Base-by-base conservation (phyloP, 23 tunicate species). In the Oikopleura vanhoeffeni region DNA sequence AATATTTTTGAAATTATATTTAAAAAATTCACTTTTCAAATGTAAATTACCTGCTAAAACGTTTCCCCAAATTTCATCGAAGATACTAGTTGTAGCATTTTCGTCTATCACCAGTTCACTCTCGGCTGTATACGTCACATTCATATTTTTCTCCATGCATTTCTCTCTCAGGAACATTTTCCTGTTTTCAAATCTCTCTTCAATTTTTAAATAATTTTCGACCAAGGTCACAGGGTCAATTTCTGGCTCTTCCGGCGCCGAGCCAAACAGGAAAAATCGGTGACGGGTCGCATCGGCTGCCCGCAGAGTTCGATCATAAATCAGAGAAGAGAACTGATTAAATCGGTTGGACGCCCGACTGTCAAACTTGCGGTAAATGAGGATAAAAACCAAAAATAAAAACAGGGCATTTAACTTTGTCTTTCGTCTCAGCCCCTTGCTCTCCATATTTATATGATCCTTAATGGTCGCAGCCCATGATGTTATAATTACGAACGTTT, bases 31-130 rank as follows among this genome's bases (percentile, higher is more conserved):
- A n/a, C n/a, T n/a, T n/a, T n/a, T n/a, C n/a, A n/a, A n/a, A n/a
- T n/a, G n/a, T n/a, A n/a, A n/a, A n/a, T 49, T 49, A 49, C 64
- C 64, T 49, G 64, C 64, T 49, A 49, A 49, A 49, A 49, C 64
- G 24, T 49, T 49, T 13, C 24, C 18, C 64, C 64, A 49, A 49
- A 49, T 49, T 24, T 13, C 13, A 24, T 49, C 64, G 24, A 49
- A 24, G 64, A 24, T 24, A 24, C 64, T 49, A 49, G 13, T 49
- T 8, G 13, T 49, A 49, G 13, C 24, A 49, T 49, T 49, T 8
- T 8, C 64, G 64, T 13, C 24, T 8, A 8, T 24, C 64, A 49
- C 64, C 24, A 49, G 24, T n/a, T n/a, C n/a, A n/a, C n/a, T n/a
- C n/a, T n/a, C n/a, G n/a, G n/a, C n/a, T n/a, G n/a, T n/a, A n/a